Base-by-base conservation (phyloP, 2,888 invertebrate genomes). In the Drosophila subquinaria region DNA sequence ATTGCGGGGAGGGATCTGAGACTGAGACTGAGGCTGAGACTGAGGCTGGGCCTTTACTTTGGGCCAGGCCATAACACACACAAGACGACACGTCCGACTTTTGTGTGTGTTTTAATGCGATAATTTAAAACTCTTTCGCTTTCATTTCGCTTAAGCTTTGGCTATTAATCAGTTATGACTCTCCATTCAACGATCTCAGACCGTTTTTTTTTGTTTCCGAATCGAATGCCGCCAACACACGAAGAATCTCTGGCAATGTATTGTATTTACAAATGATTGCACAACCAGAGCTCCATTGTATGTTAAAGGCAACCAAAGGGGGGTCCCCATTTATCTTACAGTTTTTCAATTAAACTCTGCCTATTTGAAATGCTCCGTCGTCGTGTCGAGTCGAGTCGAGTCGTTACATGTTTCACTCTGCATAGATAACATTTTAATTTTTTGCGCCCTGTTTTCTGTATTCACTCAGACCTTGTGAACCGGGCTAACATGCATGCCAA, bases 41-140 rank as follows among this genome's bases (percentile, higher is more conserved):
- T 68, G 62, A 36, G 69, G 60, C 60, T 68, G 60, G 60, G 76
- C 68, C 70, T 82, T 77, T 77, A 72, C 71, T 73, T 71, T 71
- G 47, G 48, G 69, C 63, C 76, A 63, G 56, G 59, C 69, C 78
- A 67, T 43, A 69, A 68, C 60, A 78, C 53, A 78, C 53, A 62
- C 40, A 65, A 74, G 61, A 69, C 66, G 60, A 62, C 66, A 77
- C 64, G 70, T 71, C 59, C 59, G 27, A 23, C 51, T 74, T 53
- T 30, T 30, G 30, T 64, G 68, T 65, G 48, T 65, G 42, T 71
- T 80, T 81, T 74, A 82, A 81, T 81, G 77, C 81, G 77, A 76
- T 81, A 80, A 81, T 80, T 81, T 80, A 81, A 81, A 77, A 82
- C 66, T 77, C 73, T 82, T 81, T 81, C 83, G 83, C 81, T 81